Conservation (phyloP, 2,888 invertebrate genomes). For the Blastobasis lacticolella region DNA sequence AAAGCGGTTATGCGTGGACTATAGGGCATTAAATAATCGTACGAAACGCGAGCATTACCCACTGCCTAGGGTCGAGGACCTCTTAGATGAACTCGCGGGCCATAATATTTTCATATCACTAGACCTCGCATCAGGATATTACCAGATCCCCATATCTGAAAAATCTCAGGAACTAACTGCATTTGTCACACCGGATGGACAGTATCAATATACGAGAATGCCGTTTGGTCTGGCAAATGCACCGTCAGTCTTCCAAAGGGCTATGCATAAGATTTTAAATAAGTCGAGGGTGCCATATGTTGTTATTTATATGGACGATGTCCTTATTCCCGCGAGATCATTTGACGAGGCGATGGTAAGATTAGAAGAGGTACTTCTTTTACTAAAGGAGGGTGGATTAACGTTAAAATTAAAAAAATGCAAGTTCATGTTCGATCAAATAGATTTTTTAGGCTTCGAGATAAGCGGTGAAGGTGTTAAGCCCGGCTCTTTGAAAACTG, state of each 20-base stretch:
- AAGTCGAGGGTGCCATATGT: conserved; percentile 1
- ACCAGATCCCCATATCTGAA: background rate
- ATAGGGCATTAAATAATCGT: background rate
- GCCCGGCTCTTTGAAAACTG: conserved; percentile 4
- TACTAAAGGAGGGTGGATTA: conserved; percentile 7
- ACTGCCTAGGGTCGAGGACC: background rate
- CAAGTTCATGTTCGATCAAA: background rate
- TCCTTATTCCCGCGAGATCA: conserved; percentile 3
- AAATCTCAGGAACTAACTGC: background rate
- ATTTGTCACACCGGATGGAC: background rate
- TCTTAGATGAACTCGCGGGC: background rate
- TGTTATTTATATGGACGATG: conserved; percentile 10
- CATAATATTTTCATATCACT: background rate
- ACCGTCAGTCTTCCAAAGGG: background rate
- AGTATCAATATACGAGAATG: conserved; percentile 8
- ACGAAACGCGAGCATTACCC: conserved; percentile 1
- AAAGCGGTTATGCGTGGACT: conserved; percentile 1
- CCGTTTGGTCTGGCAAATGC: conserved; percentile 13
- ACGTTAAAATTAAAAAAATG: conserved; percentile 5
- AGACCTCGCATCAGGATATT: background rate
- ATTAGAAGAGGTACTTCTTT: conserved; percentile 1
- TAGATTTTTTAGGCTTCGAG: conserved; percentile 5
- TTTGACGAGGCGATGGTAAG: conserved; percentile 4
- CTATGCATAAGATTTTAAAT: conserved; percentile 1
- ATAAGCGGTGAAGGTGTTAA: conserved; percentile 1